phyloP scores from a whole-genome alignment of 2,888 invertebrate species.

The Noctua janthe region DNA sequence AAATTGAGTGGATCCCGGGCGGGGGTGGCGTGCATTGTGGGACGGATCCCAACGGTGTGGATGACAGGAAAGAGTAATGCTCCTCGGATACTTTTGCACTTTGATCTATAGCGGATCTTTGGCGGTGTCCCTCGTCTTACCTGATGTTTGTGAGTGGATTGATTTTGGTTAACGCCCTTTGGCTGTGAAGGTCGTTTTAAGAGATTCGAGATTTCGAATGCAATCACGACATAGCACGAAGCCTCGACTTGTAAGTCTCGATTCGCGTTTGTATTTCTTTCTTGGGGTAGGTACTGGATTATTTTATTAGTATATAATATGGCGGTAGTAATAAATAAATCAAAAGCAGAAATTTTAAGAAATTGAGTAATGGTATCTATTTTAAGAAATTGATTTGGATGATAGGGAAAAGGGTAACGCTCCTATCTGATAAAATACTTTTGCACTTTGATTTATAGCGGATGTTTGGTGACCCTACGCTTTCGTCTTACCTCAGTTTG shows the following conservation, averaged over 20 bases:
- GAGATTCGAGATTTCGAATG: not conserved
- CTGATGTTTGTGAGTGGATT: constrained; percentile 38
- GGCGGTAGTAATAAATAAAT: too few species aligned
- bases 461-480: too few species aligned
- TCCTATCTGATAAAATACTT: too few species aligned
- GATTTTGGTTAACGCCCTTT: constrained; percentile 16
- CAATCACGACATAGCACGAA: not conserved
- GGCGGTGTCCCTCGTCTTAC: constrained; percentile 35
- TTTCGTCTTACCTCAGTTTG: too few species aligned
- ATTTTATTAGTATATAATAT: not conserved
- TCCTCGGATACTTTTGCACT: constrained; percentile 81
- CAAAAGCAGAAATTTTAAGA: too few species aligned
- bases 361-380: too few species aligned
- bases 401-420: too few species aligned
- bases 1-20: constrained; percentile 63
- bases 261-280: not conserved
- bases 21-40: constrained; percentile 61
- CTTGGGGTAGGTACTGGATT: not conserved
- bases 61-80: constrained; percentile 80
- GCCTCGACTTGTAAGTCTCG: not conserved
- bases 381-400: too few species aligned
- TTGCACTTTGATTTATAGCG: too few species aligned
- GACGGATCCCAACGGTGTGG: constrained; percentile 71
- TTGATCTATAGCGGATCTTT: constrained; percentile 80
- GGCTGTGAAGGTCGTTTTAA: not conserved